A percentile compares a stretch with the other conserved stretches of the same genome.
These are phyloP conservation scores for Oscarella lobularis DNA, from an alignment of 37 sponge, comb jelly and placozoan genomes.

Conservation along the genomic window DNA sequence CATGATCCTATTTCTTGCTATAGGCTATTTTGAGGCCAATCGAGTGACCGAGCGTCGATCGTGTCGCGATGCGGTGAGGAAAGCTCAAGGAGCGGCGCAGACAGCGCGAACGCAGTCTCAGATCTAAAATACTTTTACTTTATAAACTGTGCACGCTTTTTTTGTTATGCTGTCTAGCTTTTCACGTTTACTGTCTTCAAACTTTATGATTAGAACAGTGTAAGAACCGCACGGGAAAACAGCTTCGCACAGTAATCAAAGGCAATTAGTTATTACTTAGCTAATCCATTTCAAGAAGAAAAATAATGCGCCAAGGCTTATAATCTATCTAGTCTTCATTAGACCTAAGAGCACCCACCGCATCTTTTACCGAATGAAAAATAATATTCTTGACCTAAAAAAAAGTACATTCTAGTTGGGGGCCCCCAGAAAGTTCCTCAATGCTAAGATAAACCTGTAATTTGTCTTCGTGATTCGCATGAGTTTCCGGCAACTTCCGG, in stretches of 20 bases:
- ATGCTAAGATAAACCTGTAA: constrained; percentile 53
- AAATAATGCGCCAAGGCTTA: no score
- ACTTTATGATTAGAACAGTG: no score
- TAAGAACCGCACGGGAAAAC: no score
- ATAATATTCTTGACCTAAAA: not conserved
- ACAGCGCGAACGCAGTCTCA: not conserved
- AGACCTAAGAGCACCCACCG: not conserved
- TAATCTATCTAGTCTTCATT: no score
- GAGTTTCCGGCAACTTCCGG: constrained; percentile 70
- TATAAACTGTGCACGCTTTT: no score
- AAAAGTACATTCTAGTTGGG: not conserved
- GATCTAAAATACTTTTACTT: no score
- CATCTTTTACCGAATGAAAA: not conserved
- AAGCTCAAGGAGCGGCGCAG: not conserved
- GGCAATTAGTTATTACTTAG: no score
- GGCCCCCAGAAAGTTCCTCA: no score
- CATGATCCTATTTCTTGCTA: not conserved
- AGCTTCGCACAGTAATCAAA: no score
- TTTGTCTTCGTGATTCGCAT: constrained; percentile 91
- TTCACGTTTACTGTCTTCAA: no score
- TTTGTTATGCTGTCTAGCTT: no score
- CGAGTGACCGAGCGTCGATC: not conserved
- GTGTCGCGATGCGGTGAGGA: not conserved
- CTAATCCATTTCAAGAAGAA: no score
- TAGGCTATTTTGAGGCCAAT: not conserved